Evolutionary conservation across 2,888 invertebrate genomes (phyloP), one percentile per base, ranked within the genome.

Genomic region (Salpingus planirostris): DNA sequence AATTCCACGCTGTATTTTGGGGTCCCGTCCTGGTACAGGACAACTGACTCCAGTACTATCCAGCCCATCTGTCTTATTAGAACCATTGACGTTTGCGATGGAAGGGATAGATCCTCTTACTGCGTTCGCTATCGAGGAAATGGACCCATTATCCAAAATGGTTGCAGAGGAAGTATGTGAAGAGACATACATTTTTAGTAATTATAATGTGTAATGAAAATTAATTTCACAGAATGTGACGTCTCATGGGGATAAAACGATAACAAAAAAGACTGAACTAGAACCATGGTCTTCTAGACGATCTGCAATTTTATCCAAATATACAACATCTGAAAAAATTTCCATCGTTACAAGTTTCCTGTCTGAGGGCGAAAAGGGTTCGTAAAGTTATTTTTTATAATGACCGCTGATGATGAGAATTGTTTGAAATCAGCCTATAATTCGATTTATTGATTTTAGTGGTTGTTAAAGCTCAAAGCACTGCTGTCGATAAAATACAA

Each of bases 321-420:
- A 85, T 54, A 95, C 91, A 15, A 96, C 96, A 30, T 88, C 86
- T 7, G 93, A 95, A 64, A 92, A 90, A 59, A 66, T 97, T 14
- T 86, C 89, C 1, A 88, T 95, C 44, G 78, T 88, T 2, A 90
- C 90, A 23, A 92, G 90, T 60, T 91, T 86, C 57, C 65, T 91
- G 26, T 76, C 82, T 3, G 85, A 84, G 34, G 82, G 82, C 40
- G 84, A 87, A 59, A 83, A 83, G 72, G 78, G 84, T 84, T 18
- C 5, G 18, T 18, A 18, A 18, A 8, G 5, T 18, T 8, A 18
- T 6, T 18, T 18, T 5, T 8, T 18, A 18, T 18, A 18, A 18
- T 18, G 8, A n/a, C n/a, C n/a, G n/a, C n/a, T n/a, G n/a, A n/a
- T n/a, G n/a, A n/a, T n/a, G n/a, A n/a, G n/a, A n/a, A n/a, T n/a